Evolutionary conservation across 2,888 invertebrate genomes (phyloP), one percentile per base, ranked within the genome.

Genomic region (Phasia obesa): DNA sequence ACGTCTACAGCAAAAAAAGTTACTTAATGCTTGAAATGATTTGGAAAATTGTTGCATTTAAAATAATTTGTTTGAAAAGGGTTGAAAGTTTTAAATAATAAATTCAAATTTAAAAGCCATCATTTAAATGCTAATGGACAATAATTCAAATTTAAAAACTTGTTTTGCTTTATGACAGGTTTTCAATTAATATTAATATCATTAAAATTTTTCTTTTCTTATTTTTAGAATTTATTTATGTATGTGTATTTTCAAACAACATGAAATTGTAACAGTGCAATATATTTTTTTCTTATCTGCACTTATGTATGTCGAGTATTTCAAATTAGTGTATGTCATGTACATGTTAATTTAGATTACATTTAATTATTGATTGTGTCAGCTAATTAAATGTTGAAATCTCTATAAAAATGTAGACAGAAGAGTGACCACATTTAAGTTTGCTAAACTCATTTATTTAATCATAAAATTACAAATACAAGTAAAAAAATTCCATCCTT

Each of bases 241-340:
- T n/a, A n/a, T n/a, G n/a, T n/a, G n/a, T n/a, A n/a, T n/a, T n/a
- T n/a, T n/a, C n/a, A n/a, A n/a, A n/a, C n/a, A n/a, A n/a, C n/a
- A n/a, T n/a, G n/a, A n/a, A n/a, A n/a, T n/a, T n/a, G n/a, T n/a
- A n/a, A n/a, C n/a, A n/a, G n/a, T n/a, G n/a, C n/a, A n/a, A n/a
- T n/a, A n/a, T n/a, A n/a, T n/a, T 1, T 4, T 31, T 31, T 31
- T 31, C 31, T 31, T 38, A 38, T 13, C 47, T 47, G 55, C 15
- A 55, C 35, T 44, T 35, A 62, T 19, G 15, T 65, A 25, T 42
- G 49, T 57, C 23, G 13, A 19, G 4, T 13, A 73, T 67, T 67
- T 4, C 5, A 71, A 71, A 78, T 65, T 64, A 65, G 57, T 49
- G 59, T 25, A 55, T 57, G 57, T 51, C 64, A 78, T 23, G 3